phyloP scores from a whole-genome alignment of 2,797 vertebrate species.

The Semotilus atromaculatus region DNA sequence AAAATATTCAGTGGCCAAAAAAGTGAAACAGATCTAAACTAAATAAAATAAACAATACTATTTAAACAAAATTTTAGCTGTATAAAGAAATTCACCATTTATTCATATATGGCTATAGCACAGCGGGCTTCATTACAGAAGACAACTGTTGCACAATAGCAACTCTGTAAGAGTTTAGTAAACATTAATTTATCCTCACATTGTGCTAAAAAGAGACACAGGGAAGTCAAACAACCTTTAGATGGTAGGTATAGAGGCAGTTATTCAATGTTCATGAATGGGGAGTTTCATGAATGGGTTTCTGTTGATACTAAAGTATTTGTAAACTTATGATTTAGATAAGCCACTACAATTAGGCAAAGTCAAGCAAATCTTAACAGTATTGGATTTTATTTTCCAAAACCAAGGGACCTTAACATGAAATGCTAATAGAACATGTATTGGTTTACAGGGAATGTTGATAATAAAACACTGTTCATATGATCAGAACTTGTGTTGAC shows the following conservation, averaged over 20 bases:
- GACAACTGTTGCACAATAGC: slow-evolving; percentile 72
- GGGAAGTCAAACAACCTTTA: slow-evolving; percentile 3
- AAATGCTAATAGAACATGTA: neutral
- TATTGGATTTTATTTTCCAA: slow-evolving; percentile 52
- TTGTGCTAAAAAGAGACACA: slow-evolving; percentile 57
- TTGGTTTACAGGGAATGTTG: slow-evolving; percentile 1
- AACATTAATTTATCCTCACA: slow-evolving; percentile 71
- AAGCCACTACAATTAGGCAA: slow-evolving; percentile 56
- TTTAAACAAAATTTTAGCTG: too few relatives aligned
- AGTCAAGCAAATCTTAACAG: slow-evolving; percentile 33
- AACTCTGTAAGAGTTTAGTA: slow-evolving; percentile 73
- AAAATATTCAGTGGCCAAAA: too few relatives aligned
- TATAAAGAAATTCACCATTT: too few relatives aligned
- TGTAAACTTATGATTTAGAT: slow-evolving; percentile 54
- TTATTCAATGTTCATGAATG: neutral
- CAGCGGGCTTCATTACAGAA: slow-evolving; percentile 70
- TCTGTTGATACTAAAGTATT: slow-evolving; percentile 54
- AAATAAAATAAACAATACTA: too few relatives aligned
- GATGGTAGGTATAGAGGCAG: neutral
- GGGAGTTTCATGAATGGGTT: slow-evolving; percentile 54
- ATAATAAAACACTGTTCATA: slow-evolving; percentile 34
- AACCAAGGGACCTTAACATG: neutral
- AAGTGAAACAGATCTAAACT: too few relatives aligned
- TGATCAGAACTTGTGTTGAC: slow-evolving; percentile 50
- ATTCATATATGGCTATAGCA: neutral